Conservation (phyloP, 2,113 vertebrate genomes). For the Corapipo altera region DNA sequence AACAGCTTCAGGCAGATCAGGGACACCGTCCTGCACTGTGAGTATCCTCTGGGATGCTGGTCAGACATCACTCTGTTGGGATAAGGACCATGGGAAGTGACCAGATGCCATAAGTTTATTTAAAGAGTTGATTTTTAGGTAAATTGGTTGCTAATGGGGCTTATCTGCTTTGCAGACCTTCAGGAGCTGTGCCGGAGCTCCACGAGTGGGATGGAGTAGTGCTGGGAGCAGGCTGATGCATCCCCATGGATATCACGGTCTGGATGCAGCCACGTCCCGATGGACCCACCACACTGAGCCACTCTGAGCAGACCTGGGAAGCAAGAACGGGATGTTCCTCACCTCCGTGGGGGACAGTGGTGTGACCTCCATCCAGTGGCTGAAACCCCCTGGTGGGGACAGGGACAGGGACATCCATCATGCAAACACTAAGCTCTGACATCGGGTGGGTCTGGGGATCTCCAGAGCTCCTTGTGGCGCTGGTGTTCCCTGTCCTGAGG, state of each 20-base stretch:
- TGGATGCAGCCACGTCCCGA: fast-evolving
- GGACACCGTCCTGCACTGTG: slow-evolving; percentile 77
- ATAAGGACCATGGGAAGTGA: fast-evolving
- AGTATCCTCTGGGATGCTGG: slow-evolving; percentile 37
- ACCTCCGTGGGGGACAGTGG: fast-evolving
- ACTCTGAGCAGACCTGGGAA: neutral
- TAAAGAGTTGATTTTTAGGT: neutral
- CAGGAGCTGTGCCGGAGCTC: slow-evolving; percentile 38
- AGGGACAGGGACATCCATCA: neutral
- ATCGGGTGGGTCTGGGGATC: fast-evolving
- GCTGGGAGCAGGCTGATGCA: neutral
- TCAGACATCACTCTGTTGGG: fast-evolving
- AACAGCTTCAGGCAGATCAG: slow-evolving; percentile 75
- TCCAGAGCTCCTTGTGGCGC: fast-evolving
- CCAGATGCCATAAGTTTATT: fast-evolving
- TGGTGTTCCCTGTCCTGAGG: fast-evolving
- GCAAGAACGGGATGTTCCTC: fast-evolving
- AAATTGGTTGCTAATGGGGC: neutral
- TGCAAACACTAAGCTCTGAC: neutral
- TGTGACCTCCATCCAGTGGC: fast-evolving
- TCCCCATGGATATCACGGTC: fast-evolving
- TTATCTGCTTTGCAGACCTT: neutral
- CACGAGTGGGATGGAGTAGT: fast-evolving
- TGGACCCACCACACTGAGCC: neutral
- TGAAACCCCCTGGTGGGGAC: fast-evolving